Evolutionary conservation across 2,797 vertebrate genomes (phyloP).

Genomic region (Chelonia mydas): DNA sequence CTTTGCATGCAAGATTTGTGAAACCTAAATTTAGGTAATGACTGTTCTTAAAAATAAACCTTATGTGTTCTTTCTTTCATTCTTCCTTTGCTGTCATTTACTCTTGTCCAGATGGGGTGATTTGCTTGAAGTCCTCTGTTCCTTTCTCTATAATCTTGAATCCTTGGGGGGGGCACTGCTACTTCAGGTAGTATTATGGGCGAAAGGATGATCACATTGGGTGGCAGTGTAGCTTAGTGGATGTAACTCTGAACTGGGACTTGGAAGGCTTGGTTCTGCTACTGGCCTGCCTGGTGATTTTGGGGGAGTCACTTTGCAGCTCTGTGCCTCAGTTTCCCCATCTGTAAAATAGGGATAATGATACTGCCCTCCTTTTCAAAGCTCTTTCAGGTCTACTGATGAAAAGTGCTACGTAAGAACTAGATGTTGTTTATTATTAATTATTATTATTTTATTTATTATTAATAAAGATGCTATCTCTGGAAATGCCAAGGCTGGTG

Average conservation of each 20-base stretch:
- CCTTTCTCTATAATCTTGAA: not conserved
- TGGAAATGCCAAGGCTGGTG: not conserved
- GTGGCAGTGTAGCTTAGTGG: not conserved
- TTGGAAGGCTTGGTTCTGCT: not conserved
- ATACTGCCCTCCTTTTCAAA: not conserved
- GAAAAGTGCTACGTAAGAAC: not conserved
- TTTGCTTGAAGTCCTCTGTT: not conserved
- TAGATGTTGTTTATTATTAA: not conserved
- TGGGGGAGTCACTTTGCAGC: not conserved
- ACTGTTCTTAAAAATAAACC: conserved; percentile 50
- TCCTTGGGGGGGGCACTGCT: not conserved
- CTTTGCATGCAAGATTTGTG: conserved; percentile 23
- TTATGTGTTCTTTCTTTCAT: conserved; percentile 1
- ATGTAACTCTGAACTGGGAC: not conserved
- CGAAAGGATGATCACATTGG: not conserved
- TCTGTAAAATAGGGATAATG: not conserved
- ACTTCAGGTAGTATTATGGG: not conserved
- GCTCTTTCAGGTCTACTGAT: not conserved
- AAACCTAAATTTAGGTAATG: conserved; percentile 30
- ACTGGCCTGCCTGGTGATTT: not conserved
- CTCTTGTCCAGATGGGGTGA: conserved; percentile 15
- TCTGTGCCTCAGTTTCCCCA: not conserved
- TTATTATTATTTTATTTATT: not conserved
- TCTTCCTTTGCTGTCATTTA: not conserved
- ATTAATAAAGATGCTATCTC: not conserved